A percentile compares a stretch with the other conserved stretches of the same genome.
Conservation (phyloP, 2,797 vertebrate genomes). For the Rhynchonycteris naso region DNA sequence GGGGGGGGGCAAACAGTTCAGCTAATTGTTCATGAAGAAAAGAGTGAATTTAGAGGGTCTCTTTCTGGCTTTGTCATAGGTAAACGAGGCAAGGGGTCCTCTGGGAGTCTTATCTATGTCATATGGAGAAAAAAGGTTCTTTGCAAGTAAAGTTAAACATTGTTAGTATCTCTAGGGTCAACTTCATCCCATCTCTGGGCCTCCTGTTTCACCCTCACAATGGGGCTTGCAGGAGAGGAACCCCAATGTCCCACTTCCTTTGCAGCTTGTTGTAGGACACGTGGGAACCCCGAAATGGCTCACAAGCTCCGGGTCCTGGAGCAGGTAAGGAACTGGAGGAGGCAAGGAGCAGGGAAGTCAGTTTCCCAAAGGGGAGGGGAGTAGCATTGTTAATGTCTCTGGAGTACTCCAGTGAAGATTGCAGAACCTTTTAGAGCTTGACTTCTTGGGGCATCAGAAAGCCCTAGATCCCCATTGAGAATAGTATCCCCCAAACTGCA, state of each 20-base stretch:
- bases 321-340: slow-evolving; percentile 66
- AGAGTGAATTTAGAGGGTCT: not conserved
- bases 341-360: not conserved
- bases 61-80: not conserved
- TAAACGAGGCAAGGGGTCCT: not conserved
- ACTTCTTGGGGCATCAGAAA: slow-evolving; percentile 5
- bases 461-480: not conserved
- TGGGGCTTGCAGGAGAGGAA: not conserved
- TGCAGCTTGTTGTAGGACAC: slow-evolving; percentile 65
- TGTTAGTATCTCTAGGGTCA: not conserved
- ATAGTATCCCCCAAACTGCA: not conserved
- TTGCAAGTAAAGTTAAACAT: not conserved
- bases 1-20: not conserved
- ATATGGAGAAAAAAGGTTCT: not conserved
- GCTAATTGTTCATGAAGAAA: not conserved
- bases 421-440: not conserved
- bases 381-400: not conserved
- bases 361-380: not conserved
- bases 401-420: not conserved
- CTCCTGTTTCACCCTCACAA: not conserved
- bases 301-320: slow-evolving; percentile 72
- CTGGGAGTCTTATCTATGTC: not conserved
- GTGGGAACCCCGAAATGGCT: slow-evolving; percentile 63
- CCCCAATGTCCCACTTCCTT: slow-evolving; percentile 59
- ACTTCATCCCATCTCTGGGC: not conserved